Evolutionary conservation across 92 coral and sea anemone species (phyloP).

Genomic region (Phymanthus crucifer): DNA sequence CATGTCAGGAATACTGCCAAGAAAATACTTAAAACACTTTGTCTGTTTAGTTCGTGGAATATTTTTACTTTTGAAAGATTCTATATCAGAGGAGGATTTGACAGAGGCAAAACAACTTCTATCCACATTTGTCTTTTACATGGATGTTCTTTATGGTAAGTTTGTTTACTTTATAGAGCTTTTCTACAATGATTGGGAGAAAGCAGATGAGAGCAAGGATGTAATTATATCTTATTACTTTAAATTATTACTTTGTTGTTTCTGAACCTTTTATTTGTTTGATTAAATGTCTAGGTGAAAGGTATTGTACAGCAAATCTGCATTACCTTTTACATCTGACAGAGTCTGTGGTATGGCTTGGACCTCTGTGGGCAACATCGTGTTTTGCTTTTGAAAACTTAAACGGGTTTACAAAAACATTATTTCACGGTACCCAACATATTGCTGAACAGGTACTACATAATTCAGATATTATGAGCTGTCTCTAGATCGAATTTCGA

Average conservation of each 20-base stretch:
- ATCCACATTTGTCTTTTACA: constrained; percentile 4
- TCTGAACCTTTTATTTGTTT: not conserved
- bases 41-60: constrained; percentile 8
- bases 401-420: not conserved
- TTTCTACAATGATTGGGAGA: not conserved
- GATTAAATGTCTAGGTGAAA: not conserved
- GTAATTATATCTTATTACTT: not conserved
- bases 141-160: constrained; percentile 12
- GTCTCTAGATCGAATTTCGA: too few species aligned
- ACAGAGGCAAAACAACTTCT: not conserved
- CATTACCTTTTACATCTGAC: constrained; percentile 1
- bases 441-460: not conserved
- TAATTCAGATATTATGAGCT: not conserved
- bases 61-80: not conserved
- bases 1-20: constrained; percentile 9
- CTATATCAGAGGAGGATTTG: constrained; percentile 10
- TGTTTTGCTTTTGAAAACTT: not conserved
- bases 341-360: not conserved
- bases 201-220: not conserved
- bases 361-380: not conserved
- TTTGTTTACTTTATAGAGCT: not conserved
- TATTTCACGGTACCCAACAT: not conserved
- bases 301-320: not conserved
- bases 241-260: not conserved
- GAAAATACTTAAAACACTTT: constrained; percentile 6